Percentiles rank a stretch among this genome's conserved stretches.
phyloP scores from a whole-genome alignment of 2,113 vertebrate genomes.

The Oreochromis tanganicae region DNA sequence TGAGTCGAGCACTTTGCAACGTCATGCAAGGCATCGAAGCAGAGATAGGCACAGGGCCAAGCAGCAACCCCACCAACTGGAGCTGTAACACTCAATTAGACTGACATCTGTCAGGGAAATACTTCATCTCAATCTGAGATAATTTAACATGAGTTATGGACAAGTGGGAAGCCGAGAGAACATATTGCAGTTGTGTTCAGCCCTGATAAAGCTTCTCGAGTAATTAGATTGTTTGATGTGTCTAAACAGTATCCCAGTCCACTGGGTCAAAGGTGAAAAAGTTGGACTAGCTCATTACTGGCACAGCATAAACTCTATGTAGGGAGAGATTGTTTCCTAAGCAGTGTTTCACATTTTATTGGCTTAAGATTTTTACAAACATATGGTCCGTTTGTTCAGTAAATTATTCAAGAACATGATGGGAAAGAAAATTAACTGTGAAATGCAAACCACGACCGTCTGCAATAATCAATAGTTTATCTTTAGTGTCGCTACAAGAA shows the following conservation, averaged over 20 bases:
- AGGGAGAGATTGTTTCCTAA: background rate
- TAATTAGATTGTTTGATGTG: constrained; percentile 48
- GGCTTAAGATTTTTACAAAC: background rate
- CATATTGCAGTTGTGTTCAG: constrained; percentile 14
- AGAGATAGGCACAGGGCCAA: background rate
- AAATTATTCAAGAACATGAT: background rate
- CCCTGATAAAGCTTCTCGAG: constrained; percentile 19
- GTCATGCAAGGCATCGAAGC: background rate
- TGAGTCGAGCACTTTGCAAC: background rate
- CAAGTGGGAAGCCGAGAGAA: constrained; percentile 15
- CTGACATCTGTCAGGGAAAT: constrained; percentile 50
- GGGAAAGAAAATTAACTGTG: background rate
- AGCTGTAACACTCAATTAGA: constrained; percentile 51
- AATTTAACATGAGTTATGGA: constrained; percentile 35
- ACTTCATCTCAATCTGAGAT: constrained; percentile 33
- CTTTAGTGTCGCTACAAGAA: background rate
- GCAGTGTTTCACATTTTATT: background rate
- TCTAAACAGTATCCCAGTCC: background rate
- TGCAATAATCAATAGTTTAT: constrained; percentile 17
- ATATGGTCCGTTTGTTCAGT: background rate
- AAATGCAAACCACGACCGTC: background rate
- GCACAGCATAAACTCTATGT: background rate
- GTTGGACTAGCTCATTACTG: background rate
- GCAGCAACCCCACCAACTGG: constrained; percentile 2
- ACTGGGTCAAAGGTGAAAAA: constrained; percentile 24